Evolutionary conservation across 2,113 vertebrate species (phyloP).

Genomic region (Leptocoma aspasia): DNA sequence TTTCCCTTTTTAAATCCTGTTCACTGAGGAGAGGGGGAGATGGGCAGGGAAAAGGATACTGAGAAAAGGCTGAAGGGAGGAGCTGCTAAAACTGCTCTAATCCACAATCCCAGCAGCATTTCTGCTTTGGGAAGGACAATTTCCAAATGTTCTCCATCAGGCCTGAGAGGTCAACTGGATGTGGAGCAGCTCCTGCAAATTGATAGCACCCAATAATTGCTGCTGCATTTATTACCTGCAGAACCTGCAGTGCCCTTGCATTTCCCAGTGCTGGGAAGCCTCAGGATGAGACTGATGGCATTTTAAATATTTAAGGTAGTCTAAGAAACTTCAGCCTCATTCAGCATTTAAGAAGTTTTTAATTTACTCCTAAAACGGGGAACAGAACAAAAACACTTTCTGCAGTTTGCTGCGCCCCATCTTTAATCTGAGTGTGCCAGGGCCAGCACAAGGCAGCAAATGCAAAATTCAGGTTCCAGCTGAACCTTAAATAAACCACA

Average conservation of each 20-base stretch:
- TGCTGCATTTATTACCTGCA: neutral
- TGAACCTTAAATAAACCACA: neutral
- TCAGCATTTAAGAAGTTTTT: neutral
- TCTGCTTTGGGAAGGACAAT: neutral
- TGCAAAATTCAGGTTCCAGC: neutral
- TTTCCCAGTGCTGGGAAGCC: neutral
- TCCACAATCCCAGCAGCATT: neutral
- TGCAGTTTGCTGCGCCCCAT: neutral
- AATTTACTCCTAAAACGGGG: neutral
- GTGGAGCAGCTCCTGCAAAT: neutral
- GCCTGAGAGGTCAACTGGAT: neutral
- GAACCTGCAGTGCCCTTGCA: neutral
- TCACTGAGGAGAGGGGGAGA: neutral
- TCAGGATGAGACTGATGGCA: neutral
- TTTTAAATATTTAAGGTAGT: slow-evolving; percentile 7
- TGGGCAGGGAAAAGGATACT: neutral
- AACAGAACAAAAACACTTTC: neutral
- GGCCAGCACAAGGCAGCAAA: neutral
- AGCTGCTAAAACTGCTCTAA: neutral
- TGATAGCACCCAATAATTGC: neutral
- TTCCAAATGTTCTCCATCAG: neutral
- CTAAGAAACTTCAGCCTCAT: neutral
- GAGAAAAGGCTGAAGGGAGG: neutral
- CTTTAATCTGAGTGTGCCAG: neutral
- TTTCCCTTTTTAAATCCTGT: neutral